Conservation (phyloP, 2,113 vertebrate species). For the Muscicapa adusta region DNA sequence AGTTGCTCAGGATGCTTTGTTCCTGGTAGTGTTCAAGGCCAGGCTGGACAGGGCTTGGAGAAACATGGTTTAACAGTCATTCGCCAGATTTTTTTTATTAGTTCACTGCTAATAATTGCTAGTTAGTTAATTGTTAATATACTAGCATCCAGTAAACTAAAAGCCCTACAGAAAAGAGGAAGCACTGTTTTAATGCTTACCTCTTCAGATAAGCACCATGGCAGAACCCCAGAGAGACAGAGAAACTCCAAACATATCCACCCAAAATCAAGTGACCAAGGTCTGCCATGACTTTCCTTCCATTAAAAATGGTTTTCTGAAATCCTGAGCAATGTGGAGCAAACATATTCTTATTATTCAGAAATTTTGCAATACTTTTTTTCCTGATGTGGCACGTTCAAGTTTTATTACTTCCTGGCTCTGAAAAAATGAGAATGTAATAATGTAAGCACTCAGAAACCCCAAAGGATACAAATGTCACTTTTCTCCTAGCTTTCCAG, state of each 20-base stretch:
- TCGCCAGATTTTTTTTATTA: background rate
- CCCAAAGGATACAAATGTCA: background rate
- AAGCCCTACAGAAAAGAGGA: background rate
- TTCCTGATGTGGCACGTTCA: background rate
- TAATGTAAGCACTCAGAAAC: background rate
- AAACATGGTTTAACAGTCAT: background rate
- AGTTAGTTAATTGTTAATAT: background rate
- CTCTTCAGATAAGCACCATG: background rate
- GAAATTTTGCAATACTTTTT: background rate
- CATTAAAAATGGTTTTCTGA: background rate
- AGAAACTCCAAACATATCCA: background rate
- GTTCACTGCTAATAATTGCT: background rate
- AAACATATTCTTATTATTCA: background rate
- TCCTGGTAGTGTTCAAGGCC: background rate
- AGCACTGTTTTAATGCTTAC: fast-evolving
- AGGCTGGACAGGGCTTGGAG: background rate
- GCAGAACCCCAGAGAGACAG: background rate
- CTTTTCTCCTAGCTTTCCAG: conserved; percentile 10
- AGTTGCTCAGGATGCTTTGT: background rate
- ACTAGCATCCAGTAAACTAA: background rate
- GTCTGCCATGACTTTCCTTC: background rate
- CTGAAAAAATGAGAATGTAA: background rate
- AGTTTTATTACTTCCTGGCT: background rate
- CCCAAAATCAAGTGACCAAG: background rate
- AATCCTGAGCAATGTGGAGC: background rate